Conservation (phyloP, 2,888 invertebrate species). For the Eucera pruinosa region DNA sequence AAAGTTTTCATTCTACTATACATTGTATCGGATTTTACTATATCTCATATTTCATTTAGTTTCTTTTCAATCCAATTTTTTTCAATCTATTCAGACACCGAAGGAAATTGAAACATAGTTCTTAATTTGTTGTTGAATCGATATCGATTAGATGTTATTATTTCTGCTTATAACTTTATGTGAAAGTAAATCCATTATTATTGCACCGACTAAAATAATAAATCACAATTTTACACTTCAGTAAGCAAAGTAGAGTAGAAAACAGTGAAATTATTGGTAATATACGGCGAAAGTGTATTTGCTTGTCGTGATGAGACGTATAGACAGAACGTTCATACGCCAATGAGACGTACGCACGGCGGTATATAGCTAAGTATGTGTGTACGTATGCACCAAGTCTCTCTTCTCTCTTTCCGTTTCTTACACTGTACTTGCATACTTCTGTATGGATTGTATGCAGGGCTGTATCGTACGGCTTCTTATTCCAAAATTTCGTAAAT, state of each 20-base stretch:
- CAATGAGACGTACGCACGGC: conserved; percentile 48
- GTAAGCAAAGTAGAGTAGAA: not conserved
- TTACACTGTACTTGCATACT: conserved; percentile 41
- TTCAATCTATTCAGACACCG: no score
- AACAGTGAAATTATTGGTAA: conserved; percentile 5
- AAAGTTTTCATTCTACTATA: not conserved
- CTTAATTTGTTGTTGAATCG: not conserved
- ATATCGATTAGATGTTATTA: not conserved
- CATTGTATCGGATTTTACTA: not conserved
- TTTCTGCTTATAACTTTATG: no score
- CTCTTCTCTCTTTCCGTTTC: conserved; percentile 50
- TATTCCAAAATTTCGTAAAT: conserved; percentile 2
- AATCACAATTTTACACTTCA: not conserved
- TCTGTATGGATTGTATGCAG: conserved; percentile 49
- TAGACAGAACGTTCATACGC: conserved; percentile 40
- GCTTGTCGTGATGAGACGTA: not conserved
- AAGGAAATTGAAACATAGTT: not conserved
- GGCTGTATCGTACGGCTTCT: conserved; percentile 41
- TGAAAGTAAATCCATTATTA: no score
- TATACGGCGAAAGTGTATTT: conserved; percentile 12
- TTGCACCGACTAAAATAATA: not conserved
- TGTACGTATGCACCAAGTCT: conserved; percentile 45
- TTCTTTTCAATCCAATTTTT: no score
- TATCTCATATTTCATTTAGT: not conserved
- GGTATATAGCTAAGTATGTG: conserved; percentile 8